Conservation (phyloP, 2,888 invertebrate species). For the Neocrepidodera transversa region DNA sequence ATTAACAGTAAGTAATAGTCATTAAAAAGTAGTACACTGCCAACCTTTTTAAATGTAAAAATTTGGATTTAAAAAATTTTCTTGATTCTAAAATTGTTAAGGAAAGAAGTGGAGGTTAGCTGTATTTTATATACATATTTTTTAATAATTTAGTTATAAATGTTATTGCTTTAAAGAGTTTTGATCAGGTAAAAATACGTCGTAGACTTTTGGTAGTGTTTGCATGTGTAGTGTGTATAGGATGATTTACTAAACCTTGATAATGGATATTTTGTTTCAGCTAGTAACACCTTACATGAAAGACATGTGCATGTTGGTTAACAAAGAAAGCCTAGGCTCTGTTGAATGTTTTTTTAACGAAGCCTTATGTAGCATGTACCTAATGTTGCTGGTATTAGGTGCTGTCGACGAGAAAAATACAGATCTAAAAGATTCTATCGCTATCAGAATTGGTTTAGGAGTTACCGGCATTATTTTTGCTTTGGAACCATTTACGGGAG, state of each 20-base stretch:
- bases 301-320: conserved; percentile 25
- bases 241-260: too few relatives aligned
- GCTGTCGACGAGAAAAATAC: conserved; percentile 18
- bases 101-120: too few relatives aligned
- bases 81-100: too few relatives aligned
- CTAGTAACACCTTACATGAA: background rate
- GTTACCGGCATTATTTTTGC: conserved; percentile 14
- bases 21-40: too few relatives aligned
- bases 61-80: too few relatives aligned
- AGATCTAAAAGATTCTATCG: conserved; percentile 25
- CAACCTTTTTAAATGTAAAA: too few relatives aligned
- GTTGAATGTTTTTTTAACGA: conserved; percentile 36
- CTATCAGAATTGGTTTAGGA: conserved; percentile 18
- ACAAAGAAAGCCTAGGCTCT: conserved; percentile 5
- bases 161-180: too few relatives aligned
- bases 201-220: too few relatives aligned
- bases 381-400: conserved; percentile 33
- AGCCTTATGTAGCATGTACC: conserved; percentile 3
- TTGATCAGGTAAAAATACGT: too few relatives aligned
- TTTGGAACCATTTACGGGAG: conserved; percentile 28
- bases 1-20: conserved; percentile 26
- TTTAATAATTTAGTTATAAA: too few relatives aligned
- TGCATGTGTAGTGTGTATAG: too few relatives aligned
- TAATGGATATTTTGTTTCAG: conserved; percentile 11
- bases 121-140: too few relatives aligned